Conservation (phyloP, 2,888 invertebrate genomes). For the Endotricha flammealis region DNA sequence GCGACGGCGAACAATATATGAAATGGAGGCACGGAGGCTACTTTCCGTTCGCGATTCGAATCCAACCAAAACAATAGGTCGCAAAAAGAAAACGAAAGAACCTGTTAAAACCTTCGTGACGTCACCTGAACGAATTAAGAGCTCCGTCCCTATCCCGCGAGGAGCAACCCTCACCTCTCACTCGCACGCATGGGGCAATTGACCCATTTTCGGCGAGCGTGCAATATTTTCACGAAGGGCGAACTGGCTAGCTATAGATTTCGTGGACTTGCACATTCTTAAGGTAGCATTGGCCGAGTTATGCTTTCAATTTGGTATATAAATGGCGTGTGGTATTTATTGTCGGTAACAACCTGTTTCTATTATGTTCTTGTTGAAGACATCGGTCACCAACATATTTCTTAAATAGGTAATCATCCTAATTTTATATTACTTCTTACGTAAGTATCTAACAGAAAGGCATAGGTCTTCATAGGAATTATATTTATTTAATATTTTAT, state of each 20-base stretch:
- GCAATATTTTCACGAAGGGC: slow-evolving; percentile 70
- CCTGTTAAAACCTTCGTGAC: slow-evolving; percentile 64
- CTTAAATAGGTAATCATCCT: no score
- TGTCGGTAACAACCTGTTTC: background rate
- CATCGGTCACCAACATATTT: no score
- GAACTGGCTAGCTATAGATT: slow-evolving; percentile 54
- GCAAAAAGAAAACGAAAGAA: slow-evolving; percentile 57
- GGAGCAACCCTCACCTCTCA: slow-evolving; percentile 38
- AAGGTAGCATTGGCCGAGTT: slow-evolving; percentile 35
- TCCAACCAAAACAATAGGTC: slow-evolving; percentile 56
- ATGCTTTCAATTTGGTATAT: slow-evolving; percentile 35
- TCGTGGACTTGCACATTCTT: slow-evolving; percentile 56
- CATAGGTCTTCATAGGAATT: no score
- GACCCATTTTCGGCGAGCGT: slow-evolving; percentile 73
- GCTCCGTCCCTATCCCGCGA: slow-evolving; percentile 48
- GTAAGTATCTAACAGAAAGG: no score
- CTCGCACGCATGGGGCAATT: slow-evolving; percentile 64
- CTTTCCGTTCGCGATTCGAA: slow-evolving; percentile 31
- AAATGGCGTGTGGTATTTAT: slow-evolving; percentile 23
- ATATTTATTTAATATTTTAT: no score
- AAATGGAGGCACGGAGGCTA: slow-evolving; percentile 24
- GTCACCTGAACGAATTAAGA: slow-evolving; percentile 72
- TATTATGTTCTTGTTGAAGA: no score
- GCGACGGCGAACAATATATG: slow-evolving; percentile 22
- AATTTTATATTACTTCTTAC: no score